Conservation (phyloP, 2,113 vertebrate genomes). For the Plecturocebus donacophilus region DNA sequence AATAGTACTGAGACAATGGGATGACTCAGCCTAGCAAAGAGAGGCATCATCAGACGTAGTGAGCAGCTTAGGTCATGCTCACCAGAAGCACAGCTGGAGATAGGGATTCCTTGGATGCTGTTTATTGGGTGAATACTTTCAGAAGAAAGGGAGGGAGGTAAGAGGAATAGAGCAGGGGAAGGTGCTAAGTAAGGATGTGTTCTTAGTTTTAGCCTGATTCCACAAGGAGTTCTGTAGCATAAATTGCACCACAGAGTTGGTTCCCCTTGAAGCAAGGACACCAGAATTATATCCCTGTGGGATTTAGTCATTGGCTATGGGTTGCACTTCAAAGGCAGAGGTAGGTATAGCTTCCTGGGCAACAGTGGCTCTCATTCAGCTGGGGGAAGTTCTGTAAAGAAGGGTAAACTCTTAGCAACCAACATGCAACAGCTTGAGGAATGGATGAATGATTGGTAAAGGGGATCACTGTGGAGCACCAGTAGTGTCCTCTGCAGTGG, state of each 20-base stretch:
- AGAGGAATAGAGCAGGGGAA: background rate
- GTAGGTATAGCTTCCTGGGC: background rate
- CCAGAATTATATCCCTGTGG: background rate
- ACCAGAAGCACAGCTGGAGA: background rate
- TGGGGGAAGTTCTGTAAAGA: conserved; percentile 7
- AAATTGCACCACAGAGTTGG: background rate
- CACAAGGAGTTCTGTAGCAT: background rate
- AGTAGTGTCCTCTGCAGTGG: background rate
- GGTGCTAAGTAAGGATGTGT: background rate
- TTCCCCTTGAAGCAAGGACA: background rate
- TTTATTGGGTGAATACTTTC: background rate
- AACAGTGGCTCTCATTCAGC: background rate
- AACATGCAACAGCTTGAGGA: background rate
- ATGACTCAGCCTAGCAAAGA: background rate
- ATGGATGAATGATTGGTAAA: background rate
- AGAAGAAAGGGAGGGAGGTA: background rate
- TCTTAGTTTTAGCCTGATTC: background rate
- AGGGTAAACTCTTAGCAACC: background rate
- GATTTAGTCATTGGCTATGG: conserved; percentile 21
- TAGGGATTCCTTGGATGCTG: background rate
- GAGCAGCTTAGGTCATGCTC: background rate
- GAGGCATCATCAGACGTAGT: background rate
- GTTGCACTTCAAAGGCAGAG: background rate
- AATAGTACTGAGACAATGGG: background rate
- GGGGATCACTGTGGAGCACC: background rate